Conservation (phyloP, 2,797 vertebrate genomes). For the Iguana delicatissima region DNA sequence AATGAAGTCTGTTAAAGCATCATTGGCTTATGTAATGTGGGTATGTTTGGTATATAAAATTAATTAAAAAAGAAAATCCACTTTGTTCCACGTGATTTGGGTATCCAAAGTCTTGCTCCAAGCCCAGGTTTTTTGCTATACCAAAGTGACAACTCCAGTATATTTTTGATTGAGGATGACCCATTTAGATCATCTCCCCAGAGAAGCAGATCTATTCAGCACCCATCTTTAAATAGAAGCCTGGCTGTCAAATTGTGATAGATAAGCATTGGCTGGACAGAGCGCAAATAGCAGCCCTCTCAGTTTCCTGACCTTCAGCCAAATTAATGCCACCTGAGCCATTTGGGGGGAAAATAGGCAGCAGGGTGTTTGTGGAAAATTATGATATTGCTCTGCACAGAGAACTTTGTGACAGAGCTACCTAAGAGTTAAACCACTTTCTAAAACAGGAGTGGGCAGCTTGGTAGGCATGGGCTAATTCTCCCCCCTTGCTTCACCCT, state of each 20-base stretch:
- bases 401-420: neutral
- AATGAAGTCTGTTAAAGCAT: too few species aligned
- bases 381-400: neutral
- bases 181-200: slow-evolving; percentile 18
- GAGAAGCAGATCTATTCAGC: neutral
- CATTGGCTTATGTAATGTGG: too few species aligned
- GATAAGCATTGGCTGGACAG: neutral
- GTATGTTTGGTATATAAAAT: too few species aligned
- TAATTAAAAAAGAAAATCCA: neutral
- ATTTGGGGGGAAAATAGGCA: neutral
- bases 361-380: neutral
- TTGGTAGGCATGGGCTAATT: too few species aligned
- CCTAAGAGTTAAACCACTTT: too few species aligned
- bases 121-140: neutral
- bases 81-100: neutral
- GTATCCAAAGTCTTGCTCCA: neutral
- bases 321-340: slow-evolving; percentile 3
- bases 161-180: neutral
- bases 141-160: neutral
- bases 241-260: slow-evolving; percentile 22
- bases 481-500: too few species aligned
- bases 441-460: too few species aligned
- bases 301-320: neutral
- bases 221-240: slow-evolving; percentile 20
- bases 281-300: neutral